Percentiles rank a stretch among this genome's conserved stretches.
phyloP scores from a whole-genome alignment of 2,113 vertebrate species.

The Cygnus buccinator region DNA sequence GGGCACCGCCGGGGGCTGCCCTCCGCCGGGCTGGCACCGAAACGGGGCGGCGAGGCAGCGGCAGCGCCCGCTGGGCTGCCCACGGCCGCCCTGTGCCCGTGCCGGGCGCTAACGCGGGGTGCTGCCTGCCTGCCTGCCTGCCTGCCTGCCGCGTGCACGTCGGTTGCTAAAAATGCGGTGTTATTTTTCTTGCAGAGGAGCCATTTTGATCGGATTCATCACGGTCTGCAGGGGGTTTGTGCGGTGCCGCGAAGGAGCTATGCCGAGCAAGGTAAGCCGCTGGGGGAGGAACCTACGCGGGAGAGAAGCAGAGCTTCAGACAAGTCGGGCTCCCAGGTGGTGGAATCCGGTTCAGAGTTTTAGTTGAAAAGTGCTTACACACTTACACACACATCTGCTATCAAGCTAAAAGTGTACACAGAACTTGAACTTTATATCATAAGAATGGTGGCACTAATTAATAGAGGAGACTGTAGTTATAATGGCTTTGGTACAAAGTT shows the following conservation, averaged over 20 bases:
- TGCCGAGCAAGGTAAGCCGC: slow-evolving; percentile 85
- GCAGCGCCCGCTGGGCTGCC: no score
- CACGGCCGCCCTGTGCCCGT: no score
- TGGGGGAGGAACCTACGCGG: neutral
- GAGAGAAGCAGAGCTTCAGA: neutral
- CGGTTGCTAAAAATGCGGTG: no score
- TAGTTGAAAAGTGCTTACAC: neutral
- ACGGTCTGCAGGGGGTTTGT: slow-evolving; percentile 83
- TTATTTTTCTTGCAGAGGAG: slow-evolving; percentile 75
- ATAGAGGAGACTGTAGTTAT: neutral
- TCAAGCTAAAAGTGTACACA: neutral
- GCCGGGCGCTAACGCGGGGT: no score
- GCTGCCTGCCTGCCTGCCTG: no score
- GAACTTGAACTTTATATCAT: neutral
- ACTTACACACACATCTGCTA: neutral
- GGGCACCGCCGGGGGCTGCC: no score
- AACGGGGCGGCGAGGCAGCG: no score
- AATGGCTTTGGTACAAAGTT: neutral
- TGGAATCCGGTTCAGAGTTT: neutral
- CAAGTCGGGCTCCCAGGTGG: neutral
- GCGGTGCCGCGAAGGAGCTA: slow-evolving; percentile 85
- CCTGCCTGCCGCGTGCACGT: no score
- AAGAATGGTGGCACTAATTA: neutral
- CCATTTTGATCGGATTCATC: slow-evolving; percentile 79
- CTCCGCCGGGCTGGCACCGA: no score